Percentiles rank a stretch among this genome's conserved stretches.
Conservation (phyloP, 2,797 vertebrate genomes). For the Catamblyrhynchus diadema region DNA sequence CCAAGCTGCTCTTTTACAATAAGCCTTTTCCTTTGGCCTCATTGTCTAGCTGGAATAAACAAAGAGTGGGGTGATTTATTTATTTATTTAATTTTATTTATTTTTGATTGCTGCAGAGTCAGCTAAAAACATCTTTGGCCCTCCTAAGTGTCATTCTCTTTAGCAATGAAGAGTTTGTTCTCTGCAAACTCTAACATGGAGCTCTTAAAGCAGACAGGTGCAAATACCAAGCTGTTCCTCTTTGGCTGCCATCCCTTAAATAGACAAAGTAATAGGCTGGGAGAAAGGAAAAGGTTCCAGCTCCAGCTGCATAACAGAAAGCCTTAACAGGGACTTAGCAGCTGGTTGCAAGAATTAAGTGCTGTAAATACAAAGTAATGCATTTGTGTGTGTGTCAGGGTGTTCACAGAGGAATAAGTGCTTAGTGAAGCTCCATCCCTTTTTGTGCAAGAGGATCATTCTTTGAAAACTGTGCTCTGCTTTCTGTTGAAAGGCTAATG, state of each 20-base stretch:
- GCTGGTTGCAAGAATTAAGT: constrained; percentile 60
- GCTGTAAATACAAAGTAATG: constrained; percentile 14
- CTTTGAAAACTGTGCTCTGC: constrained; percentile 1
- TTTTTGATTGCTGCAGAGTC: not conserved
- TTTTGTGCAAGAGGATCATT: not conserved
- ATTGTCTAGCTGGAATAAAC: not conserved
- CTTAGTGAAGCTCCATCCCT: not conserved
- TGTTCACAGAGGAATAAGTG: not conserved
- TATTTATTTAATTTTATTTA: not conserved
- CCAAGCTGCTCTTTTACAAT: not conserved
- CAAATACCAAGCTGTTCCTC: constrained; percentile 69
- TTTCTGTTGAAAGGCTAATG: constrained; percentile 41
- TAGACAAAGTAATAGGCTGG: constrained; percentile 37
- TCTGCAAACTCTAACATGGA: not conserved
- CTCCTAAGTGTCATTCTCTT: constrained; percentile 11
- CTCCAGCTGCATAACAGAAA: constrained; percentile 60
- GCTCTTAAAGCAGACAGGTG: constrained; percentile 70
- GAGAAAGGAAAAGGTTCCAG: constrained; percentile 48
- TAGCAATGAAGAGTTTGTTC: constrained; percentile 43
- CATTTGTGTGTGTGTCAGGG: not conserved
- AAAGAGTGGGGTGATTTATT: not conserved
- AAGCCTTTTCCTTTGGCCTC: not conserved
- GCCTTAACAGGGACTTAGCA: constrained; percentile 48
- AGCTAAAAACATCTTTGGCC: not conserved
- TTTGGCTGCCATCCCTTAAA: constrained; percentile 66